Conservation (phyloP, 2,888 invertebrate species). For the Drosophila greeni region DNA sequence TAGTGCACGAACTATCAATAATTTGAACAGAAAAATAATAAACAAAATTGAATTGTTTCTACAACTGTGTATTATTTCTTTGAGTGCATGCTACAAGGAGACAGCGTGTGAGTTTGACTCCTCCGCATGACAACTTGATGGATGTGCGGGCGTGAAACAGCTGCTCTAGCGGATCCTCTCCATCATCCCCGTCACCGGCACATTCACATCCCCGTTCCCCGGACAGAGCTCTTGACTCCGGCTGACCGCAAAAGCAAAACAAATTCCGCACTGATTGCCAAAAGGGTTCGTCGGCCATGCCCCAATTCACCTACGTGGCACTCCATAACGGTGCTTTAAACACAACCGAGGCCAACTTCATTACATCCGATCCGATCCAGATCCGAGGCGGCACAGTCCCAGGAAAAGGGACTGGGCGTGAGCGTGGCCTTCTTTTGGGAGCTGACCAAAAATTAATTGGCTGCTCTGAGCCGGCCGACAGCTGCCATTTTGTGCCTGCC, state of each 20-base stretch:
- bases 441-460: constrained; percentile 65
- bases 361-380: constrained; percentile 37
- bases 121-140: constrained; percentile 54
- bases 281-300: constrained; percentile 57
- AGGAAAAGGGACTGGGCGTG: background rate
- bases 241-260: constrained; percentile 51
- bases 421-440: constrained; percentile 25
- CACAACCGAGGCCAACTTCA: constrained; percentile 51
- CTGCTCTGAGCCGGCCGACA: constrained; percentile 57
- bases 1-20: too few species aligned
- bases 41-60: background rate
- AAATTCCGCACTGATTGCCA: constrained; percentile 56
- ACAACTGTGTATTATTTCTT: background rate
- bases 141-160: constrained; percentile 56
- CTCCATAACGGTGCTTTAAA: constrained; percentile 54
- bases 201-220: background rate
- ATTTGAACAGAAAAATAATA: background rate
- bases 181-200: constrained; percentile 6
- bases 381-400: background rate
- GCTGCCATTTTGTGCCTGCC: constrained; percentile 63
- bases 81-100: constrained; percentile 7
- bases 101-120: constrained; percentile 27
- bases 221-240: constrained; percentile 27
- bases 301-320: constrained; percentile 26
- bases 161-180: constrained; percentile 28